phyloP scores from a whole-genome alignment of 2,888 invertebrate species.

The Mycalesis mineus region DNA sequence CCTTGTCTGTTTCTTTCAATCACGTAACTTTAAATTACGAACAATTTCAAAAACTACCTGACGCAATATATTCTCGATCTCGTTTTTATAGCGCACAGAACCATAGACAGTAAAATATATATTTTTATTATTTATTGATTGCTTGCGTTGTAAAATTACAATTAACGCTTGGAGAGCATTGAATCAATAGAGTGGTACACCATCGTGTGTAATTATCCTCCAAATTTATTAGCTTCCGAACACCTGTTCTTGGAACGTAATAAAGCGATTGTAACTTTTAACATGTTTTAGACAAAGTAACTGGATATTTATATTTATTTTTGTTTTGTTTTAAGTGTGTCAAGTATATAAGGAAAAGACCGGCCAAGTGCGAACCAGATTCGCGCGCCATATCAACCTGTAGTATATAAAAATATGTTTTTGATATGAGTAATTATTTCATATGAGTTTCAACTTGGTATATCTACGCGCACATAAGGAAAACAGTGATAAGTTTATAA shows the following conservation, averaged over 20 bases:
- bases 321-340: too few relatives aligned
- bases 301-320: too few relatives aligned
- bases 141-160: conserved; percentile 12
- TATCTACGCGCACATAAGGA: too few relatives aligned
- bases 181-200: conserved; percentile 20
- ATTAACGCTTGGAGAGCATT: conserved; percentile 6
- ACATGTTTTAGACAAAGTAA: not conserved
- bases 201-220: conserved; percentile 28
- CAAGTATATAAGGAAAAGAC: too few relatives aligned
- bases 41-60: not conserved
- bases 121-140: conserved; percentile 13
- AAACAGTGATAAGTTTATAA: too few relatives aligned
- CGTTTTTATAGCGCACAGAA: not conserved
- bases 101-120: not conserved
- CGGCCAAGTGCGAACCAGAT: too few relatives aligned
- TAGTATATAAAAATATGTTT: too few relatives aligned
- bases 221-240: conserved; percentile 30
- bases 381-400: too few relatives aligned
- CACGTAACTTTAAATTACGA: not conserved
- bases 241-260: conserved; percentile 23
- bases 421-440: too few relatives aligned
- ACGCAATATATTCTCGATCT: not conserved
- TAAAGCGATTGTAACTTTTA: conserved; percentile 14
- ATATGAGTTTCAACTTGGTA: too few relatives aligned
- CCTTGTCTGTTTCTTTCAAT: too few relatives aligned